These are phyloP conservation scores for Drosophila algonquin DNA, from an alignment of 2,888 invertebrate genomes.

Conservation along the genomic window DNA sequence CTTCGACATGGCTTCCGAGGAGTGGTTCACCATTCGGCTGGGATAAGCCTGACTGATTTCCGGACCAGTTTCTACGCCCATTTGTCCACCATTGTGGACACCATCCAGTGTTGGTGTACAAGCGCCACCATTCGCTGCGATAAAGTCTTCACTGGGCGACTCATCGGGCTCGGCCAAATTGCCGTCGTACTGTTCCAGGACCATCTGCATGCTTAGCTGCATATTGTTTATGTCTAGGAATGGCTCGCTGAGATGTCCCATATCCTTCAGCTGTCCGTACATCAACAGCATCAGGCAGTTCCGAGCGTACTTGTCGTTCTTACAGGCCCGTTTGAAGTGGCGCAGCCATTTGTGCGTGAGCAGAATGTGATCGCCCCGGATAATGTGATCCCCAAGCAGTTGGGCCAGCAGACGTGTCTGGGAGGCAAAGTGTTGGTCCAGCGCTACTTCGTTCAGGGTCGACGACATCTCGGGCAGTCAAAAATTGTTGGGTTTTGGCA, in stretches of 20 bases:
- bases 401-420: conserved; percentile 48
- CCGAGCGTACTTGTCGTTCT: conserved; percentile 53
- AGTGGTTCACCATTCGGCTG: too few relatives aligned
- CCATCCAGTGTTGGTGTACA: too few relatives aligned
- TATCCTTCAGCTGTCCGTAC: conserved; percentile 48
- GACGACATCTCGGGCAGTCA: conserved; percentile 34
- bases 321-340: conserved; percentile 27
- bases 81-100: too few relatives aligned
- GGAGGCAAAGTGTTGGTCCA: conserved; percentile 58
- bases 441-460: conserved; percentile 35
- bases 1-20: not conserved
- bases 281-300: conserved; percentile 65
- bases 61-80: too few relatives aligned
- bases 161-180: not conserved
- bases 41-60: too few relatives aligned
- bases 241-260: conserved; percentile 47
- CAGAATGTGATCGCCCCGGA: conserved; percentile 6
- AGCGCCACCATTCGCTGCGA: too few relatives aligned
- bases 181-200: conserved; percentile 47
- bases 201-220: conserved; percentile 29
- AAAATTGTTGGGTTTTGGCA: too few relatives aligned
- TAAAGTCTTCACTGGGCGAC: not conserved
- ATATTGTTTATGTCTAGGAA: conserved; percentile 43
- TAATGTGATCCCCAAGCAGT: conserved; percentile 4
- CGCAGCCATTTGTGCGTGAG: conserved; percentile 49